A percentile compares a stretch with the other conserved stretches of the same genome.
These are phyloP conservation scores for Numida meleagris DNA, from an alignment of 2,113 vertebrate genomes.

Conservation along the genomic window DNA sequence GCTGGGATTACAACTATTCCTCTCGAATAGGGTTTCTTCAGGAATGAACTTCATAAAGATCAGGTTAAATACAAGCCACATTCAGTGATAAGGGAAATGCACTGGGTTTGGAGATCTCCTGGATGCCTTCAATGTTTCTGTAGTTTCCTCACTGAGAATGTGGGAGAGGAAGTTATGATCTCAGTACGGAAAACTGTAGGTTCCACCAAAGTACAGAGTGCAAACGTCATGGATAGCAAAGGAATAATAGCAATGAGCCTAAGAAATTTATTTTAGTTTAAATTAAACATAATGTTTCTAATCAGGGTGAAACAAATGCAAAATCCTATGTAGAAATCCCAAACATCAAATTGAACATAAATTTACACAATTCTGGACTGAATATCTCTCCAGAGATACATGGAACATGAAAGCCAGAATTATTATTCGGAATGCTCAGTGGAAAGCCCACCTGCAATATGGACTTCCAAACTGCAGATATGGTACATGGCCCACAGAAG, in stretches of 20 bases:
- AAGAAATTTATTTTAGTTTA: neutral
- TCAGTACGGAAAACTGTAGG: neutral
- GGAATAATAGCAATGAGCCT: neutral
- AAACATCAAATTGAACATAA: neutral
- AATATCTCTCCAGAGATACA: neutral
- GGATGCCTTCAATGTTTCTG: neutral
- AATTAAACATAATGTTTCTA: neutral
- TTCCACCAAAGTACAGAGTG: neutral
- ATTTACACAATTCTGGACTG: neutral
- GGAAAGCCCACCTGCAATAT: neutral
- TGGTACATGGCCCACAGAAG: neutral
- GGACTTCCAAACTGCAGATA: accelerated
- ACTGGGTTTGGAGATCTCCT: neutral
- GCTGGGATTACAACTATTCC: neutral
- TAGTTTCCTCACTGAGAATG: neutral
- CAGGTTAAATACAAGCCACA: neutral
- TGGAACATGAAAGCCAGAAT: neutral
- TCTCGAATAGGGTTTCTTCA: neutral
- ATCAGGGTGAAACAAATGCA: neutral
- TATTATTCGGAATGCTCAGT: neutral
- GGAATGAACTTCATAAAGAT: neutral
- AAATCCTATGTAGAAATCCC: neutral
- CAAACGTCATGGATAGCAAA: neutral
- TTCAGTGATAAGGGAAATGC: neutral
- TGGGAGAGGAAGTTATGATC: neutral